Evolutionary conservation across 2,888 invertebrate genomes (phyloP).

Genomic region (Unio pictorum): DNA sequence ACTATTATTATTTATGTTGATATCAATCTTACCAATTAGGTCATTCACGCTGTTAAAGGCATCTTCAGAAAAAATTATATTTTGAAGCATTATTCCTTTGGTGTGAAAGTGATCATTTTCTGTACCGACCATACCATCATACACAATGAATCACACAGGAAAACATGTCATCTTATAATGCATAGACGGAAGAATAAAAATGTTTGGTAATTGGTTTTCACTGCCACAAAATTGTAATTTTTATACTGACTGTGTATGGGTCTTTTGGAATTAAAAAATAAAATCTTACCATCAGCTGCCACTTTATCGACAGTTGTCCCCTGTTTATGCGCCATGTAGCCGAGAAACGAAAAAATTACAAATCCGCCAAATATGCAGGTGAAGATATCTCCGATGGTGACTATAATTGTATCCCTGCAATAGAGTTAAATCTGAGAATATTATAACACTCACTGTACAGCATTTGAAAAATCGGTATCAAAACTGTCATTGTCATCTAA

Average conservation of each 20-base stretch:
- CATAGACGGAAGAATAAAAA: background rate
- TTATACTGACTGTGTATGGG: background rate
- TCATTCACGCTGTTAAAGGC: no score
- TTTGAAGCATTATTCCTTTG: no score
- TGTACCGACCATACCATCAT: no score
- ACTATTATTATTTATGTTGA: no score
- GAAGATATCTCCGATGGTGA: constrained; percentile 64
- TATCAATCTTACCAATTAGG: no score
- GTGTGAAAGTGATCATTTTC: no score
- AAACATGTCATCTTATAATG: constrained; percentile 1
- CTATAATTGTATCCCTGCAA: constrained; percentile 67
- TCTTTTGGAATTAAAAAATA: background rate
- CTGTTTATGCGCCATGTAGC: constrained; percentile 68
- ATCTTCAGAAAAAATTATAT: no score
- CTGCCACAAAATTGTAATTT: background rate
- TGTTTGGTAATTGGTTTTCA: no score
- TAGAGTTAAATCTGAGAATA: background rate
- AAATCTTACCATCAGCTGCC: constrained; percentile 60
- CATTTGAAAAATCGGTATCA: background rate
- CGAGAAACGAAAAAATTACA: constrained; percentile 70
- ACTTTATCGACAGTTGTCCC: constrained; percentile 62
- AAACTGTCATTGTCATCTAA: background rate
- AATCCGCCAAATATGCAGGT: constrained; percentile 70
- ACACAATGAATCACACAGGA: background rate
- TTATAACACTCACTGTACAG: no score